A percentile compares a stretch with the other conserved stretches of the same genome.
phyloP scores from a whole-genome alignment of 1,140 invertebrate genomes.

The Potamilus streckersoni region DNA sequence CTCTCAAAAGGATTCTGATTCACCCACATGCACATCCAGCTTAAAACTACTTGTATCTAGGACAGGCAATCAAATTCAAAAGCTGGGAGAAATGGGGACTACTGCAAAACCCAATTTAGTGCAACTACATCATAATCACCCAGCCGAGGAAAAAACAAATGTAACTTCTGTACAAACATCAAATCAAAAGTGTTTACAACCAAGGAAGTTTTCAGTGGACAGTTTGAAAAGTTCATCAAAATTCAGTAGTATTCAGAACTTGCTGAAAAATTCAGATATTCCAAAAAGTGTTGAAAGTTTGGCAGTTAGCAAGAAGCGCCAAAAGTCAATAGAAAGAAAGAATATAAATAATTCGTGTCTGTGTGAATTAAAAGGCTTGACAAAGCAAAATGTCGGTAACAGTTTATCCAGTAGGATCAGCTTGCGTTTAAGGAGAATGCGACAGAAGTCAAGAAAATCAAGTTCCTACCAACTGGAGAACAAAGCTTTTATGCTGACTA shows the following conservation, averaged over 20 bases:
- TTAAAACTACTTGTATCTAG: too few relatives aligned
- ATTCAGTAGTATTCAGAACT: too few relatives aligned
- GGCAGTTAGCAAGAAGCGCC: slow-evolving; percentile 14
- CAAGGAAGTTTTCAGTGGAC: slow-evolving; percentile 16
- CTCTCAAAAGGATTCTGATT: too few relatives aligned
- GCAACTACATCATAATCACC: too few relatives aligned
- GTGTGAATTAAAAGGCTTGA: not conserved
- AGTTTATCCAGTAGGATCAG: slow-evolving; percentile 31
- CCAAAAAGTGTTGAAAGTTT: slow-evolving; percentile 6
- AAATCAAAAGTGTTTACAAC: slow-evolving; percentile 19
- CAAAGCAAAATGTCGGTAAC: slow-evolving; percentile 1
- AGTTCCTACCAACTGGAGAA: slow-evolving; percentile 10
- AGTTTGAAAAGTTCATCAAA: slow-evolving; percentile 8
- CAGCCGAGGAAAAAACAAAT: too few relatives aligned
- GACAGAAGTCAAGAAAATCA: slow-evolving; percentile 18
- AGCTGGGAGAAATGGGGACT: too few relatives aligned
- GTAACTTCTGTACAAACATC: too few relatives aligned
- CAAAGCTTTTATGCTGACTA: slow-evolving; percentile 2
- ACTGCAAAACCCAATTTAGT: too few relatives aligned
- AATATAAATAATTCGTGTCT: slow-evolving; percentile 19
- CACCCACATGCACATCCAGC: too few relatives aligned
- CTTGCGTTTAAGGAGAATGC: slow-evolving; percentile 17
- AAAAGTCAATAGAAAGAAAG: slow-evolving; percentile 6
- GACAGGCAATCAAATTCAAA: too few relatives aligned
- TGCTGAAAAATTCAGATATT: too few relatives aligned